These are phyloP conservation scores for Lithobates pipiens DNA, from an alignment of 2,797 vertebrate species.

Conservation along the genomic window DNA sequence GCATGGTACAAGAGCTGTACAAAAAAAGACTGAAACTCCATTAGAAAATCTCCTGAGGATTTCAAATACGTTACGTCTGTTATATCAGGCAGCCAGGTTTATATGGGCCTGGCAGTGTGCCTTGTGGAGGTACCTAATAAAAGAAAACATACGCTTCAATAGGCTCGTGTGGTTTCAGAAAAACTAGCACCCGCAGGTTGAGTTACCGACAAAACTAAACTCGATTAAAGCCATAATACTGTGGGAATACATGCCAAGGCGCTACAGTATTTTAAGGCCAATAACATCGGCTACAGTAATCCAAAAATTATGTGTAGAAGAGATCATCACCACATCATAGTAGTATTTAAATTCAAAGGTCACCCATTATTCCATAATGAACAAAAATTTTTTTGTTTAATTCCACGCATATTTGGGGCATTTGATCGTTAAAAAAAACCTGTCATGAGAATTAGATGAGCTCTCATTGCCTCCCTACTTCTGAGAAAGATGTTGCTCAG, in stretches of 20 bases:
- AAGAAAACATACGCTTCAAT: slow-evolving; percentile 35
- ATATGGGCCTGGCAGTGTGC: slow-evolving; percentile 36
- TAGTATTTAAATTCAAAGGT: no score
- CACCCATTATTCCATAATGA: no score
- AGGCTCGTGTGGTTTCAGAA: slow-evolving; percentile 15
- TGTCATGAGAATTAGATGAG: no score
- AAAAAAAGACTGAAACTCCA: slow-evolving; percentile 19
- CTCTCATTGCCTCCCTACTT: no score
- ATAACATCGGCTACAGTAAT: no score
- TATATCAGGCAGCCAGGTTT: slow-evolving; percentile 29
- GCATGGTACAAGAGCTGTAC: neutral
- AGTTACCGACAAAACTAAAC: slow-evolving; percentile 8
- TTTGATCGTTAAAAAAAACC: no score
- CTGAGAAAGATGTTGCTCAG: no score
- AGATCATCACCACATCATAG: no score
- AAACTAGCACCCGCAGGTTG: slow-evolving; percentile 9
- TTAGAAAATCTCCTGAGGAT: slow-evolving; percentile 43
- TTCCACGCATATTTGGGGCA: no score
- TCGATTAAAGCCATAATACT: neutral
- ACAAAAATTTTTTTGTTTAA: no score
- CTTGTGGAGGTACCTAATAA: slow-evolving; percentile 43
- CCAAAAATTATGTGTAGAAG: no score
- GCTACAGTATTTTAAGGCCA: no score
- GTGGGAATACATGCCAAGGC: neutral
- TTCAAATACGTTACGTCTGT: slow-evolving; percentile 28